Evolutionary conservation across 2,113 vertebrate species (phyloP).

Genomic region (Megaceryle torquata): DNA sequence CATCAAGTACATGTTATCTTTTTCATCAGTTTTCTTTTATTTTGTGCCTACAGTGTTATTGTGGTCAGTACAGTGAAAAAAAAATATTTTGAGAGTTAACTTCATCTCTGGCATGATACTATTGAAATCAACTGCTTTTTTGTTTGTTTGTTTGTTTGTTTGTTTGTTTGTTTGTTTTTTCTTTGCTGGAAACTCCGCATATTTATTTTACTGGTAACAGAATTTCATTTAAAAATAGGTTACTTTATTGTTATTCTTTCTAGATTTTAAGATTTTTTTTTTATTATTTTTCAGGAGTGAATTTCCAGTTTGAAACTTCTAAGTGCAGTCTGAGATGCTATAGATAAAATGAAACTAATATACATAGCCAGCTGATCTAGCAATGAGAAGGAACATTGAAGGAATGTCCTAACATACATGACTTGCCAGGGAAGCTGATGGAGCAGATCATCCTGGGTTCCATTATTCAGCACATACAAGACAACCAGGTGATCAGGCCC

Average conservation of each 20-base stretch:
- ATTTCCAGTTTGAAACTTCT: not conserved
- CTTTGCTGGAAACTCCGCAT: not conserved
- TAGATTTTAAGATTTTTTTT: not conserved
- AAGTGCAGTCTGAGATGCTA: not conserved
- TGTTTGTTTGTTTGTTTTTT: not conserved
- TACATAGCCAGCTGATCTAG: not conserved
- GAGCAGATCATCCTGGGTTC: too few species aligned
- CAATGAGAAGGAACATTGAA: not conserved
- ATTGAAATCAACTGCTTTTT: not conserved
- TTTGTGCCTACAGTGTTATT: slow-evolving; percentile 38
- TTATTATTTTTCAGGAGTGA: not conserved
- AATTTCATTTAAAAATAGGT: not conserved
- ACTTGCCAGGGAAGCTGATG: not conserved
- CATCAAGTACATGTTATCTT: slow-evolving; percentile 17
- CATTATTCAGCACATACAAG: too few species aligned
- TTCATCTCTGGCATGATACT: not conserved
- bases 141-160: too few species aligned
- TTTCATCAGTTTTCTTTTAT: slow-evolving; percentile 59
- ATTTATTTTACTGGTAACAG: not conserved
- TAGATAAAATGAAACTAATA: not conserved
- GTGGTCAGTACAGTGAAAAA: not conserved
- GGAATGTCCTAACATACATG: not conserved
- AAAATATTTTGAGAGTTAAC: not conserved
- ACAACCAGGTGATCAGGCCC: too few species aligned
- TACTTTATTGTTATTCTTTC: not conserved